Evolutionary conservation across 2,888 invertebrate genomes (phyloP), one percentile per base, ranked within the genome.

Genomic region (Gastrophysa polygoni): DNA sequence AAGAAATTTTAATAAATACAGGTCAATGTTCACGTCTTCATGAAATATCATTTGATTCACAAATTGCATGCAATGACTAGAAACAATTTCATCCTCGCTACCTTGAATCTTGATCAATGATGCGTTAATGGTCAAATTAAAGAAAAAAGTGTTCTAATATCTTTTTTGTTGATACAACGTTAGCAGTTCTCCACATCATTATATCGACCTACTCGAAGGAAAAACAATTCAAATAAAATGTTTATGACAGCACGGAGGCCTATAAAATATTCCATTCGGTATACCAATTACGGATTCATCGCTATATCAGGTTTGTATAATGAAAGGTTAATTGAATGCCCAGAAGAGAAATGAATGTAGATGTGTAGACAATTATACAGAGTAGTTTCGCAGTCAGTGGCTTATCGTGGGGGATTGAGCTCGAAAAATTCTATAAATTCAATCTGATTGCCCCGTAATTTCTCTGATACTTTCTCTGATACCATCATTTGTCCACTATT

Each of bases 351-450:
- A 10, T 38, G 14, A 32, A 32, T 32, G 8, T 5, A 38, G 20
- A 46, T 46, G 20, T 14, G n/a, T 14, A 10, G 11, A 6, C 10
- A 11, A 87, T 89, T 87, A 68, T 46, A 46, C 7, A 16, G 61
- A 58, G 64, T 62, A n/a, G n/a, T n/a, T n/a, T n/a, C n/a, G n/a
- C n/a, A n/a, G n/a, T n/a, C n/a, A n/a, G n/a, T n/a, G n/a, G n/a
- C n/a, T n/a, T n/a, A n/a, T n/a, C n/a, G n/a, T n/a, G n/a, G n/a
- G n/a, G n/a, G n/a, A n/a, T n/a, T n/a, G n/a, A n/a, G n/a, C n/a
- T n/a, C n/a, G n/a, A n/a, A n/a, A n/a, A n/a, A n/a, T n/a, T n/a
- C n/a, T n/a, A n/a, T n/a, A n/a, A n/a, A n/a, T n/a, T n/a, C n/a
- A n/a, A n/a, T n/a, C n/a, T n/a, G n/a, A n/a, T n/a, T n/a, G n/a